A percentile compares a stretch with the other conserved stretches of the same genome.
Evolutionary conservation across 2,888 invertebrate species (phyloP).

Genomic region (Stenchaetothrips biformis): DNA sequence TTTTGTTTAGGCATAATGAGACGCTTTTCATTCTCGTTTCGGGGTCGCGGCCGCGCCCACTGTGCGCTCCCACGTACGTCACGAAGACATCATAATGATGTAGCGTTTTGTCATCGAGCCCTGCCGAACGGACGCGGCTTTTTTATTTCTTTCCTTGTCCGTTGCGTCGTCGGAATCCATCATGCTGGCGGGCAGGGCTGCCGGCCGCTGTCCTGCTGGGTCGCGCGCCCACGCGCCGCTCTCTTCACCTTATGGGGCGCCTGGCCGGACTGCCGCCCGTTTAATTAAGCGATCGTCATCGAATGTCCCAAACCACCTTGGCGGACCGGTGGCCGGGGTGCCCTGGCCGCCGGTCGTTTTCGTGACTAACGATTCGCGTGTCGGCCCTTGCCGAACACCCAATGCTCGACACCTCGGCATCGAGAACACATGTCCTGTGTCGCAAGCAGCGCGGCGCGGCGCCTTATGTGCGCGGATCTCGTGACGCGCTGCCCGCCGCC

Average conservation of each 20-base stretch:
- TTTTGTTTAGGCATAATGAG: neutral
- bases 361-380: too few relatives aligned
- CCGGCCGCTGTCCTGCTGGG: neutral
- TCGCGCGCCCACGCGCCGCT: slow-evolving; percentile 10
- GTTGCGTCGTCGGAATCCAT: too few relatives aligned
- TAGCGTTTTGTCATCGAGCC: neutral
- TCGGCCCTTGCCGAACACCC: too few relatives aligned
- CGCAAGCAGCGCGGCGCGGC: too few relatives aligned
- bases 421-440: too few relatives aligned
- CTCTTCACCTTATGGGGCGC: slow-evolving; percentile 10
- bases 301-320: neutral
- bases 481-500: too few relatives aligned
- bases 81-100: neutral
- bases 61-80: neutral
- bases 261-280: neutral
- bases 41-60: neutral
- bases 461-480: too few relatives aligned
- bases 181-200: neutral
- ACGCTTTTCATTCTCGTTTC: neutral
- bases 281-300: slow-evolving; percentile 14
- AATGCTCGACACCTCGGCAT: too few relatives aligned
- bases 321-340: too few relatives aligned
- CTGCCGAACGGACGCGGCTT: too few relatives aligned
- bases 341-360: too few relatives aligned
- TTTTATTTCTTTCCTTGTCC: too few relatives aligned